Conservation (phyloP, 2,888 invertebrate genomes). For the Hartigia nigra region DNA sequence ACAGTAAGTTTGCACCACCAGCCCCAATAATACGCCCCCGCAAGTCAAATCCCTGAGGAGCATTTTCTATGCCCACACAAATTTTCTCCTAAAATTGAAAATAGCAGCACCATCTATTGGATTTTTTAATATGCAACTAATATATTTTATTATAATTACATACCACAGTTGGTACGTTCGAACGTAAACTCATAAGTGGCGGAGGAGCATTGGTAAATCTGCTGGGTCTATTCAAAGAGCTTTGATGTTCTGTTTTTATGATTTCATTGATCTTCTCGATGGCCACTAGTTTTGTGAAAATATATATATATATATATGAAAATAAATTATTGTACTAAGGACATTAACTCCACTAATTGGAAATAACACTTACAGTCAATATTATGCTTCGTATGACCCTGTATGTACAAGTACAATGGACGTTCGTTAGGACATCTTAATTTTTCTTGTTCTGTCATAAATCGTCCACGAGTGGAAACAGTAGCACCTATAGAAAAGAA, state of each 20-base stretch:
- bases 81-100: slow-evolving; percentile 73
- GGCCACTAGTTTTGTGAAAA: slow-evolving; percentile 63
- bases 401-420: slow-evolving; percentile 70
- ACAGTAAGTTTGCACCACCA: slow-evolving; percentile 79
- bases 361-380: slow-evolving; percentile 60
- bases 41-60: slow-evolving; percentile 80
- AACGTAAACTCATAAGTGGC: slow-evolving; percentile 66
- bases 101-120: neutral
- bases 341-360: neutral
- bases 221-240: slow-evolving; percentile 61
- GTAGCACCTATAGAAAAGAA: slow-evolving; percentile 66
- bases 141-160: slow-evolving; percentile 19
- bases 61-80: slow-evolving; percentile 81
- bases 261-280: slow-evolving; percentile 69
- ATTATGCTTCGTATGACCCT: slow-evolving; percentile 68
- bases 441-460: slow-evolving; percentile 69
- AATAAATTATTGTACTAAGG: neutral
- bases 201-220: slow-evolving; percentile 66
- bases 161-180: slow-evolving; percentile 59
- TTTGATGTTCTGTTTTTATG: slow-evolving; percentile 64
- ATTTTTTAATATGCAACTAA: neutral
- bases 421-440: slow-evolving; percentile 67
- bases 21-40: slow-evolving; percentile 79
- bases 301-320: neutral
- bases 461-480: slow-evolving; percentile 71